phyloP scores from a whole-genome alignment of 2,888 invertebrate species.

The Rhorus exstirpatorius region DNA sequence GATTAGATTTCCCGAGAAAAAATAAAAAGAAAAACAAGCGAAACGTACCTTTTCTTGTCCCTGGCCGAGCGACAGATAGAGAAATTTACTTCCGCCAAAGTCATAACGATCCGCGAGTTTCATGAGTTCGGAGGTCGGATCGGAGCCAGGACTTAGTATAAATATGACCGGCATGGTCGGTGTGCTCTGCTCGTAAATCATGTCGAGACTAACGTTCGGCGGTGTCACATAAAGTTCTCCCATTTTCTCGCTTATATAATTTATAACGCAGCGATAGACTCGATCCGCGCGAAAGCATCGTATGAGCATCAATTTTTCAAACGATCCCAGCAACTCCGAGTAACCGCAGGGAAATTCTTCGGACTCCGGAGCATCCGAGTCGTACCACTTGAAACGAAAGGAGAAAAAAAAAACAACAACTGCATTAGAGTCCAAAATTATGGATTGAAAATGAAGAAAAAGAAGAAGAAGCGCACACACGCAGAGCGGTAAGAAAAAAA shows the following conservation, averaged over 20 bases:
- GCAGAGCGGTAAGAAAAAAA: constrained; percentile 4
- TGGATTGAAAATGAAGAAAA: no score
- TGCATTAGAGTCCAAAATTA: constrained; percentile 2
- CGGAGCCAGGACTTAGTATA: constrained; percentile 97
- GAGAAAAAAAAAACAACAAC: neutral
- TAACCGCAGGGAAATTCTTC: constrained; percentile 91
- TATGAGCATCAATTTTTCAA: constrained; percentile 93
- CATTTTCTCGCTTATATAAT: constrained; percentile 94
- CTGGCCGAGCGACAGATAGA: constrained; percentile 96
- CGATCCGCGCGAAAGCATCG: constrained; percentile 96
- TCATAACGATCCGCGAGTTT: constrained; percentile 91
- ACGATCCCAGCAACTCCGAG: constrained; percentile 89
- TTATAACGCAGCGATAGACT: constrained; percentile 94
- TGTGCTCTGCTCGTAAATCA: constrained; percentile 94
- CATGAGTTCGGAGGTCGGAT: constrained; percentile 95
- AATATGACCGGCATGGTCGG: constrained; percentile 96
- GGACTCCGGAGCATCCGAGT: constrained; percentile 93
- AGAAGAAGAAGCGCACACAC: no score
- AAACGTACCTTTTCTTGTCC: constrained; percentile 93
- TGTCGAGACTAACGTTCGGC: constrained; percentile 91
- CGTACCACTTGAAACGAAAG: constrained; percentile 93
- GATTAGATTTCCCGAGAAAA: no score
- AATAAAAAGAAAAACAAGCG: no score
- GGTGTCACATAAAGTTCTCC: constrained; percentile 96
- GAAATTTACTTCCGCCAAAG: constrained; percentile 91